Base-by-base conservation (phyloP, 2,888 invertebrate species). In the Eurytoma californica region DNA sequence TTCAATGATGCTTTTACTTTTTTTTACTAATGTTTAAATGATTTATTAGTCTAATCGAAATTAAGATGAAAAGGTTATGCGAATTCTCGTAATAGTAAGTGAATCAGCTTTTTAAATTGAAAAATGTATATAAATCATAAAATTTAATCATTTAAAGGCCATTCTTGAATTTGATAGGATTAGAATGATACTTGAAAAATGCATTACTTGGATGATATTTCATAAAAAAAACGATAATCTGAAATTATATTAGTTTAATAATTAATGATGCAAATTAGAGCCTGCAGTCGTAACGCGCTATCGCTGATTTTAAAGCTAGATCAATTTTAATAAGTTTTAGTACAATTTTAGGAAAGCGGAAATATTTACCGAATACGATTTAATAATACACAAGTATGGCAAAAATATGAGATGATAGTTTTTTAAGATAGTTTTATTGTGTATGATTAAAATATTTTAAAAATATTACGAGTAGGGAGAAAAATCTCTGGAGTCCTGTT, bases 281-380 rank as follows among this genome's bases (percentile, higher is more conserved):
- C 66, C 68, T 69, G 58, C 73, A 78, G 73, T 73, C 55, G 68
- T 63, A 57, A 73, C 73, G 47, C 69, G 47, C 57, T 65, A 78
- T 73, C 78, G 57, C 55, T 73, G 63, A 72, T 73, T 78, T 73
- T 51, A 73, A 39, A 73, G 39, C 63, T 78, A 78, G 78, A 73
- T 30, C 53, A 79, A 79, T 70, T 79, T 70, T 18, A 69, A 57
- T 20, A 69, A 78, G 67, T 57, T 72, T 74, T 79, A 79, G 79
- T 74, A 74, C 70, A 74, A 79, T 79, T 79, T 65, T 47, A 63
- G 72, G 66, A 49, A 69, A 68, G 58, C 20, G 28, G 39, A 51
- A 28, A 24, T 58, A 16, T 67, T 72, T 60, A 63, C 57, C 57
- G 7, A 70, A 61, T 53, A 53, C 63, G 67, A 61, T 72, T 77